Evolutionary conservation across 1,140 invertebrate species (phyloP), one percentile per base, ranked within the genome.

Genomic region (Lasaia peninsularis): DNA sequence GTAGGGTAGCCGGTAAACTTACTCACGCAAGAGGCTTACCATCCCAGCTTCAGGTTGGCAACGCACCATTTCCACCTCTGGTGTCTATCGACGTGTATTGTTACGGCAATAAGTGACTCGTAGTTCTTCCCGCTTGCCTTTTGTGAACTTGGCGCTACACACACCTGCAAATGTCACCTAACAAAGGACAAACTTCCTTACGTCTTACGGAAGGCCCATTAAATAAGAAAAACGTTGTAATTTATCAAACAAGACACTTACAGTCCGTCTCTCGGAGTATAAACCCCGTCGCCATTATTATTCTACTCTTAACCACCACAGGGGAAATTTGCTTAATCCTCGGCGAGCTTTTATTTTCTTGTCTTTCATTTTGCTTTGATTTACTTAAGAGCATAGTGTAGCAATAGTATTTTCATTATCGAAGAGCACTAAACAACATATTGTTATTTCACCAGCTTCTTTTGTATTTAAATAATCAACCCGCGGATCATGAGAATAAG

Each of bases 171-270:
- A 28, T 5, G 11, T 9, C 9, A 21, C 40, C 10, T 44, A 44
- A 14, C 16, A 18, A 44, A 44, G 40, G 16, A 44, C 18, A 44
- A 44, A 44, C 40, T 44, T 44, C 40, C 40, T 44, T 44, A 44
- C 40, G 18, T 48, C 40, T 20, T 48, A 48, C 18, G 20, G 11
- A 18, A 20, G 16, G 49, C 49, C 71, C 75, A 80, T 84, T 80
- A 77, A 48, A 48, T 48, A 65, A 64, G 76, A 80, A 77, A 73
- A 79, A 74, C 67, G 72, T 62, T 64, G 73, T 67, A 72, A 80
- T 80, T 78, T 80, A 78, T 78, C 75, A 77, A 73, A 68, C 73
- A 67, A 75, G 68, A 65, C 73, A 74, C 65, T 71, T 66, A 63
- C 63, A 69, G 63, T 66, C 67, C 66, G 62, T 69, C 65, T 59